These are phyloP conservation scores for Andrena haemorrhoa DNA, from an alignment of 2,888 invertebrate genomes.

Conservation along the genomic window DNA sequence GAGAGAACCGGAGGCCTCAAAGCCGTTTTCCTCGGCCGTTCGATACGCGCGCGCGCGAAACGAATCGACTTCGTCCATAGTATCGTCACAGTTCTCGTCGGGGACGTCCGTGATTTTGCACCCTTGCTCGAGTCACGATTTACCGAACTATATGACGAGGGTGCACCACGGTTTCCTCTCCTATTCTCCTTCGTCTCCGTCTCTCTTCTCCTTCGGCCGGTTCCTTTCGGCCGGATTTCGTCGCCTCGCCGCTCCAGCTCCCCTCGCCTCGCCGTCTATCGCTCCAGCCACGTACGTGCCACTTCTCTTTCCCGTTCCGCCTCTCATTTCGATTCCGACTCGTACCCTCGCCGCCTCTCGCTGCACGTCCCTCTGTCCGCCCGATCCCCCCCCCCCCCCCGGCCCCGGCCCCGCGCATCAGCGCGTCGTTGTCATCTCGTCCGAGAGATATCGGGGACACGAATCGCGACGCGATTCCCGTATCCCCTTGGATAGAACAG, in stretches of 20 bases:
- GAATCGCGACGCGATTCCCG: conserved; percentile 22
- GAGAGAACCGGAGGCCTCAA: conserved; percentile 38
- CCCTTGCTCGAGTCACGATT: conserved; percentile 64
- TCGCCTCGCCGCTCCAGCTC: neutral
- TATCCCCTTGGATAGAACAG: conserved; percentile 34
- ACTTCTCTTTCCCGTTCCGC: neutral
- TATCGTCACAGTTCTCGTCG: conserved; percentile 83
- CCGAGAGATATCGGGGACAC: conserved; percentile 13
- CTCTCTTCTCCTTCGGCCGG: conserved; percentile 19
- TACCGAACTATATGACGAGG: conserved; percentile 69
- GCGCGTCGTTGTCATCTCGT: conserved; percentile 21
- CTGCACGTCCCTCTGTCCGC: neutral
- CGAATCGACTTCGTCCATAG: conserved; percentile 78
- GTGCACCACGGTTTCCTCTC: conserved; percentile 63
- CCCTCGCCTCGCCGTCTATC: neutral
- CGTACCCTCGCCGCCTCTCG: neutral
- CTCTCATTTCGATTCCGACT: neutral
- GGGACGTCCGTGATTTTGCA: conserved; percentile 82
- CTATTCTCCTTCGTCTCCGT: conserved; percentile 40
- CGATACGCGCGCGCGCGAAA: conserved; percentile 72
- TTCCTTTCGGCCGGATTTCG: neutral
- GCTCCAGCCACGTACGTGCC: neutral
- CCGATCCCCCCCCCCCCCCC: neutral
- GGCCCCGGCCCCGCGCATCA: neutral
- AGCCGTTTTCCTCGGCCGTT: conserved; percentile 62